These are phyloP conservation scores for Idaea aversata DNA, from an alignment of 2,888 invertebrate genomes.

Conservation along the genomic window DNA sequence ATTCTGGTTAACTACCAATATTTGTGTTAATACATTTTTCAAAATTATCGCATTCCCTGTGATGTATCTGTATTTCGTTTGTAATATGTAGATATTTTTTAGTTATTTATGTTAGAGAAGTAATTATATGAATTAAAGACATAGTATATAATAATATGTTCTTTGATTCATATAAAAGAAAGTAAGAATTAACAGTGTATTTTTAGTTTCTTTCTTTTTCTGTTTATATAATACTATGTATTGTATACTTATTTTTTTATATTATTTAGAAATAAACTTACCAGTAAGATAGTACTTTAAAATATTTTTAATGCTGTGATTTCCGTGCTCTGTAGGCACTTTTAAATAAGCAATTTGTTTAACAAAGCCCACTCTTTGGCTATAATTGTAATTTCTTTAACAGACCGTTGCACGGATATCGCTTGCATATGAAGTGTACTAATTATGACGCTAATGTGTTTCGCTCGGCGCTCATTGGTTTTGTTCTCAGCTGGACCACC, in stretches of 20 bases:
- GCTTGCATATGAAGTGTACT: not conserved
- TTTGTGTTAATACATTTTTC: too few species aligned
- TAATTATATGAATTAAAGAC: too few species aligned
- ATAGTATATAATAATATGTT: too few species aligned
- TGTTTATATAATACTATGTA: not conserved
- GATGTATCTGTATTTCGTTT: too few species aligned
- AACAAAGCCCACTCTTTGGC: not conserved
- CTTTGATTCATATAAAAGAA: too few species aligned
- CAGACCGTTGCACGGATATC: not conserved
- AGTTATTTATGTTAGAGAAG: too few species aligned
- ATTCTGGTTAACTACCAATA: too few species aligned
- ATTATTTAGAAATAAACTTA: not conserved
- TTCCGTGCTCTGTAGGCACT: not conserved
- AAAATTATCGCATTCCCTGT: too few species aligned
- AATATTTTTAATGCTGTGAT: not conserved
- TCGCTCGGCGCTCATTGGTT: conserved; percentile 69
- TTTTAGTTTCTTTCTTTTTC: not conserved
- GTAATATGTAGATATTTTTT: too few species aligned
- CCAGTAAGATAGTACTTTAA: not conserved
- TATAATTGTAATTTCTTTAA: not conserved
- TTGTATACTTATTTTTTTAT: not conserved
- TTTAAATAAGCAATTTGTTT: not conserved
- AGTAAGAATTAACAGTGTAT: not conserved
- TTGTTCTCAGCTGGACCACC: conserved; percentile 72
- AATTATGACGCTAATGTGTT: conserved; percentile 26